Evolutionary conservation across 2,113 vertebrate genomes (phyloP).

Genomic region (Clarias magur): DNA sequence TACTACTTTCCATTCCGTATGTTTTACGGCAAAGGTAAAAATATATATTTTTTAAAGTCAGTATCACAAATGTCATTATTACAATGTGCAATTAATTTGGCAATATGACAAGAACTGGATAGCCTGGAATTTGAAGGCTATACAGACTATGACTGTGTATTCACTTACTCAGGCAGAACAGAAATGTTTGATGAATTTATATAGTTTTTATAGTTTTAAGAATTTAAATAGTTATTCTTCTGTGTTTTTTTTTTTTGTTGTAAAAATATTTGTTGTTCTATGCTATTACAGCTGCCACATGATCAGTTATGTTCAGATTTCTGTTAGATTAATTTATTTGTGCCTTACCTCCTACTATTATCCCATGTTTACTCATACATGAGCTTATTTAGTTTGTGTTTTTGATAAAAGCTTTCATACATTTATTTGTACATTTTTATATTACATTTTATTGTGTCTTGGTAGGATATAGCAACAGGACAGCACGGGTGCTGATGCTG

Average conservation of each 20-base stretch:
- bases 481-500: constrained; percentile 83
- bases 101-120: neutral
- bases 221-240: neutral
- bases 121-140: neutral
- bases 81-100: neutral
- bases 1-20: constrained; percentile 79
- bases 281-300: neutral
- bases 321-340: neutral
- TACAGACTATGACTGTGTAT: neutral
- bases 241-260: neutral
- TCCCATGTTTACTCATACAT: neutral
- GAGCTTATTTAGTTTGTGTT: neutral
- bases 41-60: neutral
- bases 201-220: no score
- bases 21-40: constrained; percentile 86
- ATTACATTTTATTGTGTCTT: neutral
- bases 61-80: neutral
- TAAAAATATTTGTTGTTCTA: neutral
- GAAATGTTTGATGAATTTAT: neutral
- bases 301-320: neutral
- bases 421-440: neutral
- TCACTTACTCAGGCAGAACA: neutral
- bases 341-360: neutral
- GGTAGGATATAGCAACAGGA: constrained; percentile 82
- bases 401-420: neutral